Base-by-base conservation (phyloP, 2,797 vertebrate species). In the Galaxias olidus region DNA sequence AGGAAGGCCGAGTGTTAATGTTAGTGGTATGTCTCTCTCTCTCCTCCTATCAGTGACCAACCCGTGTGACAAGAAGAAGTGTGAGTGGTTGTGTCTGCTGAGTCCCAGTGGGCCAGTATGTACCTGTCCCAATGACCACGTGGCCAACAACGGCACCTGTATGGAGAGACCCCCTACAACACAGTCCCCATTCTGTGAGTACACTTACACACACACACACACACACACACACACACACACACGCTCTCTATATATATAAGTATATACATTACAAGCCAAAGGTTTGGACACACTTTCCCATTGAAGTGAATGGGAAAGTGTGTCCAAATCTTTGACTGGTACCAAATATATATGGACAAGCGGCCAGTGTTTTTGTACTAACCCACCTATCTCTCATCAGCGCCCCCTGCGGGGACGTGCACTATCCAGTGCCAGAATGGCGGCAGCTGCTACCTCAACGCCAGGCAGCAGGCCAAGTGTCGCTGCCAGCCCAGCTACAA, bases 51-150 rank as follows among this genome's bases (percentile, higher is more conserved):
- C 73, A 92, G 91, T 97, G 88, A 93, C 94, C 45, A 99, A 99
- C 85, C 96, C 96, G 1, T 99, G 97, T n/a, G 96, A 99, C 90
- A 92, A 94, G 57, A 98, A 97, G 89, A 98, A 97, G 71, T 99
- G 97, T 0, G 96, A 96, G 80, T 98, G 96, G 96, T 90, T 99
- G 61, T 99, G 97, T 83, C 91, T 99, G 66, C 93, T 99, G 49
- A 99, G 95, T 79, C 96, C 96, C 79, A 98, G 94, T 0, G 97
- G 97, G 41, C 94, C 97, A 0, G 95, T 97, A 73, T 99, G 97
- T 61, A 96, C 93, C 72, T 99, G 97, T 76, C 96, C 97, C 54
- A 98, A 99, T 0, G 95, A 96, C 71, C 94, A 92, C 13, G 81
- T 94, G 40, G 91, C 96, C 45, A 93, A 98, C 88, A 98, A 98